Conservation (phyloP, 2,797 vertebrate species). For the Chloroceryle inda region DNA sequence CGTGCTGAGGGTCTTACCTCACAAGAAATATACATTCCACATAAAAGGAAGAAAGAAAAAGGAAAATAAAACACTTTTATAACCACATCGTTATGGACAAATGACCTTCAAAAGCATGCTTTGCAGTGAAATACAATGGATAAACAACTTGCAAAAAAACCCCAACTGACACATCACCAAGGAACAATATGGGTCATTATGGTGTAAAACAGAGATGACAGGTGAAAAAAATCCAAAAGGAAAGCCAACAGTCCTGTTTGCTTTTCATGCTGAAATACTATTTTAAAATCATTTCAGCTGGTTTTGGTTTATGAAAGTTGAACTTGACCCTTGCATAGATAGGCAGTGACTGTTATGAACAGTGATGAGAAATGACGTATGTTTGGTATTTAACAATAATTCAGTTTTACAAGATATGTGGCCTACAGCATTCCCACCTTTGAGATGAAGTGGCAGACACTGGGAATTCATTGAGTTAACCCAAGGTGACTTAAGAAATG, state of each 20-base stretch:
- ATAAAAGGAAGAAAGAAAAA: slow-evolving; percentile 84
- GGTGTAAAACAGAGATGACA: background rate
- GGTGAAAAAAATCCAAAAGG: background rate
- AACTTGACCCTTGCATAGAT: background rate
- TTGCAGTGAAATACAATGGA: slow-evolving; percentile 69
- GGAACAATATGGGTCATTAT: background rate
- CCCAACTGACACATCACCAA: background rate
- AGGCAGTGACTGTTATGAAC: background rate
- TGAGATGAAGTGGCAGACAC: background rate
- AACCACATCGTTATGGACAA: slow-evolving; percentile 78
- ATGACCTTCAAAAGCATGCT: slow-evolving; percentile 75
- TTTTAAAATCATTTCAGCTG: background rate
- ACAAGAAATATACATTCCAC: slow-evolving; percentile 86
- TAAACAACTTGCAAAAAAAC: slow-evolving; percentile 55
- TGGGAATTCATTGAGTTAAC: background rate
- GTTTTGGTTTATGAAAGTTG: background rate
- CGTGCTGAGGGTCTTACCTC: slow-evolving; percentile 85
- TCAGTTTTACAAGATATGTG: background rate
- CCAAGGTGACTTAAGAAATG: background rate
- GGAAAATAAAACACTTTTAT: slow-evolving; percentile 82
- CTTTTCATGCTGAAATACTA: slow-evolving; percentile 1
- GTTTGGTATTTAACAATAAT: background rate
- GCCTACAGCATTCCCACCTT: background rate
- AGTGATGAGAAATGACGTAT: background rate
- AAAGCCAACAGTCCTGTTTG: background rate